Evolutionary conservation across 2,797 vertebrate species (phyloP), one percentile per base, ranked within the genome.

Genomic region (Protosalanx chinensis): DNA sequence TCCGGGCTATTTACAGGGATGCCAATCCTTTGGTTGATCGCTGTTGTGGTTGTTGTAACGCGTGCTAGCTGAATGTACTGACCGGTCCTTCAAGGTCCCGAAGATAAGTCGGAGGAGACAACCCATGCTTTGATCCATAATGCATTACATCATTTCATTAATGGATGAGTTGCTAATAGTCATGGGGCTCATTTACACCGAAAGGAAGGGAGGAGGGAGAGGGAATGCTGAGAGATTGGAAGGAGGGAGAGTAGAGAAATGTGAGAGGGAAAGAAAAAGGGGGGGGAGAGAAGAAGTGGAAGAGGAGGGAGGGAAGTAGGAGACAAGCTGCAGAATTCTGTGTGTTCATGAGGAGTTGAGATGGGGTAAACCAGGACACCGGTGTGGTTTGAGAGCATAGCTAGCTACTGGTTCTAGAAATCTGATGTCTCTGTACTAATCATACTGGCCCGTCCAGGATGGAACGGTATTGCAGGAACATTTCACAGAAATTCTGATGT

Each of bases 91-190:
- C 30, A 73, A 27, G 32, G 10, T 3, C 37, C 37, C 12, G 37
- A 41, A 8, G 6, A 37, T 2, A 8, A 41, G 37, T 10, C 10
- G 74, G 61, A 79, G 67, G 67, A 59, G 3, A 82, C 79, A 77
- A 77, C 79, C 75, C 77, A 72, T 67, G 67, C 65, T 81, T 85
- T 78, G 76, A 88, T 87, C 76, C 74, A 84, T 91, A 87, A 88
- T 85, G 77, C 63, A 86, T 86, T 77, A 78, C 63, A 74, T 85
- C 78, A 88, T 88, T 88, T 89, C 81, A 87, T 88, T 83, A 89
- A 88, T 86, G 76, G 67, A 80, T 74, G 81, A 88, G 80, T 84
- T 81, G 76, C 84, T 87, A 80, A 87, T 80, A 78, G 78, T 74
- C 71, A 79, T 83, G 71, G 70, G 63, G 33, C 71, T 81, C 80